Evolutionary conservation across 2,888 invertebrate species (phyloP).

Genomic region (Apotomis betuletana): DNA sequence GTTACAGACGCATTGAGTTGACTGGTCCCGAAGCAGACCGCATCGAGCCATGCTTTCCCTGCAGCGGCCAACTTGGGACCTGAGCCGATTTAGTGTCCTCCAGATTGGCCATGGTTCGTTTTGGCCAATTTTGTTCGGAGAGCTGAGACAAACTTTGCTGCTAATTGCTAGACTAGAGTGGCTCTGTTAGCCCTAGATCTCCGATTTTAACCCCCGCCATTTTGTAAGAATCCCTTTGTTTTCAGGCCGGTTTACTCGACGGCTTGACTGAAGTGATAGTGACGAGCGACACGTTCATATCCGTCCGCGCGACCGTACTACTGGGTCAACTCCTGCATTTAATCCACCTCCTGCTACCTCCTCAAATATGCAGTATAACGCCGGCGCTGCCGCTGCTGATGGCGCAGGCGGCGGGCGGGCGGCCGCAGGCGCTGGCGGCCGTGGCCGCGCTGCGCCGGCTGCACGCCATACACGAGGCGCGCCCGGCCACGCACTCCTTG

Average conservation of each 20-base stretch:
- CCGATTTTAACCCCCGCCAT: too few relatives aligned
- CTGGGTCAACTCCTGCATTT: constrained; percentile 94
- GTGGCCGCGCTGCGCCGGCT: constrained; percentile 91
- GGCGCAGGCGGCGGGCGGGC: constrained; percentile 90
- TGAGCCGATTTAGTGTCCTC: too few relatives aligned
- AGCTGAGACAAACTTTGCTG: too few relatives aligned
- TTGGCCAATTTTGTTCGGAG: too few relatives aligned
- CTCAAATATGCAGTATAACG: constrained; percentile 92
- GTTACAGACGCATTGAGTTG: too few relatives aligned
- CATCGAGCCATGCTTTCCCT: too few relatives aligned
- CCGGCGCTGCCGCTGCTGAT: constrained; percentile 93
- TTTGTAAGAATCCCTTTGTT: constrained; percentile 34
- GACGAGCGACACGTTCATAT: constrained; percentile 94
- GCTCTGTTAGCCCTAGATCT: too few relatives aligned
- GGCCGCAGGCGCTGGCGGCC: constrained; percentile 92
- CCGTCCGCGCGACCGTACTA: constrained; percentile 95
- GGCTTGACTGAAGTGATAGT: constrained; percentile 96
- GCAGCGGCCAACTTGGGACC: too few relatives aligned
- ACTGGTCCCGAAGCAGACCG: too few relatives aligned
- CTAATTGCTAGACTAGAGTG: too few relatives aligned
- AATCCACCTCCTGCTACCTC: constrained; percentile 92
- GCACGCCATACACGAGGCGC: constrained; percentile 90
- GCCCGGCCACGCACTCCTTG: constrained; percentile 91
- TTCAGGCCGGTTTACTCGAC: constrained; percentile 90
- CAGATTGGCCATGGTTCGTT: too few relatives aligned